phyloP scores from a whole-genome alignment of 2,888 invertebrate genomes.

The Congeria kusceri region DNA sequence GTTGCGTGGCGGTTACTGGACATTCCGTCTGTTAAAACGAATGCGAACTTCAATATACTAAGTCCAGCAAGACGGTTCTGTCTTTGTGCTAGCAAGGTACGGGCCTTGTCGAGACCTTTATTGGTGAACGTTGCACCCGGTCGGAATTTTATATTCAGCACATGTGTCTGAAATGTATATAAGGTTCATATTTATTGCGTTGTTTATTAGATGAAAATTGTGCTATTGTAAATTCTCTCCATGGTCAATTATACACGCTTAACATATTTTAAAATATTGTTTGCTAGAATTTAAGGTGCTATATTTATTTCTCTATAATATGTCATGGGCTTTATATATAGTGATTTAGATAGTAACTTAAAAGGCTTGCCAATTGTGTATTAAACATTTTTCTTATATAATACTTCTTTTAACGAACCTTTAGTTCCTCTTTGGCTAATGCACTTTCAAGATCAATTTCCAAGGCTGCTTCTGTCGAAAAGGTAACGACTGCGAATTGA shows the following conservation, averaged over 20 bases:
- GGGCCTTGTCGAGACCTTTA: slow-evolving; percentile 16
- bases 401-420: no score
- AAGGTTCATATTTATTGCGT: no score
- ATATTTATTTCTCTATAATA: no score
- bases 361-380: no score
- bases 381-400: no score
- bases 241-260: no score
- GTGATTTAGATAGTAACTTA: no score
- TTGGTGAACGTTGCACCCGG: slow-evolving; percentile 20
- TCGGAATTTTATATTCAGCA: slow-evolving; percentile 10
- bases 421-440: not conserved
- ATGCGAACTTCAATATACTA: slow-evolving; percentile 8
- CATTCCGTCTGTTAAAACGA: slow-evolving; percentile 25
- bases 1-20: slow-evolving; percentile 8
- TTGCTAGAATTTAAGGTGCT: no score
- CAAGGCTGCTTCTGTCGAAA: slow-evolving; percentile 11
- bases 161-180: slow-evolving; percentile 1
- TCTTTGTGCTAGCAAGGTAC: slow-evolving; percentile 1
- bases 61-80: slow-evolving; percentile 10
- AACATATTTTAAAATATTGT: no score
- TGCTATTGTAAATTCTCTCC: no score
- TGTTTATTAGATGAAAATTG: no score
- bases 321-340: no score
- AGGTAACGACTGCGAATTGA: slow-evolving; percentile 26
- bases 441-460: slow-evolving; percentile 9